Percentiles rank a stretch among this genome's conserved stretches.
These are phyloP conservation scores for Acestrorhynchus altus DNA, from an alignment of 2,797 vertebrate genomes.

Conservation along the genomic window DNA sequence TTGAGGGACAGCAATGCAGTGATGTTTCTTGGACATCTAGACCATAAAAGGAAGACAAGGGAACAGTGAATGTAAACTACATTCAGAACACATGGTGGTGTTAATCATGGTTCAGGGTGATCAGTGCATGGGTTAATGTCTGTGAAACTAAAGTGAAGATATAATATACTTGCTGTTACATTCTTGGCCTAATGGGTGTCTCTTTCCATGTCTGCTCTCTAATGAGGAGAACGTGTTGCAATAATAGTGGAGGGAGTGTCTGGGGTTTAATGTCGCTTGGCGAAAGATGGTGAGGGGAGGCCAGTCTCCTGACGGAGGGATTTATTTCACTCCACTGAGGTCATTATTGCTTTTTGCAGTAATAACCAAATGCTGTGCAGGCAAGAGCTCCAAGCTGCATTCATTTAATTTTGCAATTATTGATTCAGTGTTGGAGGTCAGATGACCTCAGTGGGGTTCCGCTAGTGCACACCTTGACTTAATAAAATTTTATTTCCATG, in stretches of 20 bases:
- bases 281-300: not conserved
- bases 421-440: not conserved
- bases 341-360: slow-evolving; percentile 16
- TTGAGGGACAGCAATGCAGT: too few species aligned
- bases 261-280: slow-evolving; percentile 1
- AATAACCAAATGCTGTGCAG: slow-evolving; percentile 14
- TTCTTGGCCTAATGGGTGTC: not conserved
- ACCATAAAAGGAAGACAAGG: too few species aligned
- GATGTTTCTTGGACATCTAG: too few species aligned
- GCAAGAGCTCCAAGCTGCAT: not conserved
- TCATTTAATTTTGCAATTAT: slow-evolving; percentile 27
- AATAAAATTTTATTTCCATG: not conserved
- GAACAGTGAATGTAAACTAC: too few species aligned
- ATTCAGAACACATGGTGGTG: too few species aligned
- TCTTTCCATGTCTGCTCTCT: slow-evolving; percentile 2
- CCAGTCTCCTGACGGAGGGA: not conserved
- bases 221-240: slow-evolving; percentile 1
- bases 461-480: not conserved
- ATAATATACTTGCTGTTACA: too few species aligned
- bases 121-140: too few species aligned
- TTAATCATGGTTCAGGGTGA: too few species aligned
- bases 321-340: slow-evolving; percentile 6
- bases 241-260: not conserved
- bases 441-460: not conserved
- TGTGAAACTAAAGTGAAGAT: too few species aligned